phyloP scores from a whole-genome alignment of 1,140 invertebrate genomes.

The Octopus bimaculoides region DNA sequence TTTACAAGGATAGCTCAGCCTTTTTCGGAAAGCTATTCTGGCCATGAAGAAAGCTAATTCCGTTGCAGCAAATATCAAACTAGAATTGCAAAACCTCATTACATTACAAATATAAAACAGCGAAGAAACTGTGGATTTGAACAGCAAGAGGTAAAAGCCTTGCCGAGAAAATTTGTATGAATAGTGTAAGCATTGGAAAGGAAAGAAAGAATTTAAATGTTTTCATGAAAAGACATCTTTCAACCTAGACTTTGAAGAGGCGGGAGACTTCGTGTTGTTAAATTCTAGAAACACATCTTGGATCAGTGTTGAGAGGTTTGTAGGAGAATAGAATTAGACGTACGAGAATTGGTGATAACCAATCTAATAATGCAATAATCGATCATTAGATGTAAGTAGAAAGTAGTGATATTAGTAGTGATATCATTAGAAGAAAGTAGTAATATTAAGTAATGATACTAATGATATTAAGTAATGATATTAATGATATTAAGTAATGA shows the following conservation, averaged over 20 bases:
- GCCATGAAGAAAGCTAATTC: background rate
- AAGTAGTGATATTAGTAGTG: too few species aligned
- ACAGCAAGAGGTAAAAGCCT: background rate
- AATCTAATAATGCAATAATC: too few species aligned
- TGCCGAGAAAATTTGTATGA: slow-evolving; percentile 1
- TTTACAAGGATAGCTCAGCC: background rate
- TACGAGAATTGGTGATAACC: too few species aligned
- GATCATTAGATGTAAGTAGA: too few species aligned
- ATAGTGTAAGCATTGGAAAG: background rate
- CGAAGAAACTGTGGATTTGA: background rate
- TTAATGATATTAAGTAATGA: too few species aligned
- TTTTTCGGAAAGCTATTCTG: background rate
- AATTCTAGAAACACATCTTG: slow-evolving; percentile 7
- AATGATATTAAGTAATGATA: too few species aligned
- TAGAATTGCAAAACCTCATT: slow-evolving; percentile 2
- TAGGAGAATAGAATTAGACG: background rate
- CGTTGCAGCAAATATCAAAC: background rate
- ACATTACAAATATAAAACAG: background rate
- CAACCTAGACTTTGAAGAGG: slow-evolving; percentile 1
- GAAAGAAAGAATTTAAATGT: slow-evolving; percentile 5
- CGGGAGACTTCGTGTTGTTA: slow-evolving; percentile 3
- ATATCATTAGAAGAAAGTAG: too few species aligned
- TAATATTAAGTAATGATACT: too few species aligned
- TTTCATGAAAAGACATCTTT: background rate
- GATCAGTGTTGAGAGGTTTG: slow-evolving; percentile 1